These are phyloP conservation scores for Andrena bucephala DNA, from an alignment of 2,888 invertebrate species.

Conservation along the genomic window DNA sequence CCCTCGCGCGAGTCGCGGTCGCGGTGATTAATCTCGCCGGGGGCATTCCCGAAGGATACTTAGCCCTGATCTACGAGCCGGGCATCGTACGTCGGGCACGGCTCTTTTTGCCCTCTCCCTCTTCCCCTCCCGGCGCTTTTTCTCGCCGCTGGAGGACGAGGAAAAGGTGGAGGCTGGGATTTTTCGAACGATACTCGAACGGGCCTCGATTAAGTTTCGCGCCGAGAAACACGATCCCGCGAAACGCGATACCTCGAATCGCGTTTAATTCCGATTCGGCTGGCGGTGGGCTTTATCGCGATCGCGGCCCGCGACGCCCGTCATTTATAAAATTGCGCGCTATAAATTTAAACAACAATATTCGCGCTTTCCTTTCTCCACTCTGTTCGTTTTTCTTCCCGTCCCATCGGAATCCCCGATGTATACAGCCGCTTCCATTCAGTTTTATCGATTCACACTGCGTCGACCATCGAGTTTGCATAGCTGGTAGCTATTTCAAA, in stretches of 20 bases:
- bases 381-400: background rate
- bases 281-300: constrained; percentile 37
- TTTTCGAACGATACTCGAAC: constrained; percentile 30
- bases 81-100: constrained; percentile 47
- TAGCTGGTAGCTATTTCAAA: constrained; percentile 33
- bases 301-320: constrained; percentile 23
- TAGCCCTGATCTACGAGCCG: constrained; percentile 78
- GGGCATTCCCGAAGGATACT: constrained; percentile 79
- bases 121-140: background rate
- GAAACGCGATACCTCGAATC: constrained; percentile 40
- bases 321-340: constrained; percentile 30
- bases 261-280: constrained; percentile 48
- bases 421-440: constrained; percentile 18
- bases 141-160: background rate
- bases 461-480: constrained; percentile 17
- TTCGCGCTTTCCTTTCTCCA: background rate
- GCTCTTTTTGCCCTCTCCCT: background rate
- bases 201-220: constrained; percentile 46
- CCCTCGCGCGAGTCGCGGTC: constrained; percentile 32
- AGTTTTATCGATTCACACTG: constrained; percentile 33
- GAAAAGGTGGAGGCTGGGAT: constrained; percentile 22
- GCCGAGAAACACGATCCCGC: constrained; percentile 46
- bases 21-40: constrained; percentile 79
- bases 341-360: constrained; percentile 28
- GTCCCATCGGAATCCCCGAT: constrained; percentile 6